Evolutionary conservation across 1,140 invertebrate genomes (phyloP).

Genomic region (Papilio polyxenes): DNA sequence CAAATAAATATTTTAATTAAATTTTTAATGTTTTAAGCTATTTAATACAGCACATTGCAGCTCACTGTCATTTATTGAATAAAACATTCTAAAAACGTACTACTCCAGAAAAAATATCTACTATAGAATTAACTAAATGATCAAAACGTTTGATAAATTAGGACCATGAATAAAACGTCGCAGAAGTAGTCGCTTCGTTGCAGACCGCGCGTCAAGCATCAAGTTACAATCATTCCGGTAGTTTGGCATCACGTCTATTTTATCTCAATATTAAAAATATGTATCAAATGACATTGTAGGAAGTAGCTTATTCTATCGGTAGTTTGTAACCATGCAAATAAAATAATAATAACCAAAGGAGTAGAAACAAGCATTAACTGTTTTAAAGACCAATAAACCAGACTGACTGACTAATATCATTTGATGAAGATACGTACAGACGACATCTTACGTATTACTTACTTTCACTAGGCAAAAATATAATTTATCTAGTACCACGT

Average conservation of each 20-base stretch:
- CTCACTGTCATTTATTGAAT: not conserved
- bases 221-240: conserved; percentile 8
- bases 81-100: not conserved
- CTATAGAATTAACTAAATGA: not conserved
- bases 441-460: not conserved
- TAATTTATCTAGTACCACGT: not conserved
- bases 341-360: not conserved
- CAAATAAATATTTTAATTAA: no score
- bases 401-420: not conserved
- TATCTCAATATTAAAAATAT: not conserved
- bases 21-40: no score
- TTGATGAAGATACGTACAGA: not conserved
- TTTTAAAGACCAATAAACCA: not conserved
- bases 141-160: conserved; percentile 25
- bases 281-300: conserved; percentile 22
- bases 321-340: not conserved
- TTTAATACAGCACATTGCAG: not conserved
- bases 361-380: not conserved
- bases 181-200: conserved; percentile 27
- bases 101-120: not conserved
- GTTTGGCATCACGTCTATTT: conserved; percentile 24
- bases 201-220: conserved; percentile 1
- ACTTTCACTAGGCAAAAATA: no score
- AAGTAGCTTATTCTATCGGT: not conserved
- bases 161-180: conserved; percentile 27